phyloP scores from a whole-genome alignment of 2,888 invertebrate genomes.

The Alitta virens region DNA sequence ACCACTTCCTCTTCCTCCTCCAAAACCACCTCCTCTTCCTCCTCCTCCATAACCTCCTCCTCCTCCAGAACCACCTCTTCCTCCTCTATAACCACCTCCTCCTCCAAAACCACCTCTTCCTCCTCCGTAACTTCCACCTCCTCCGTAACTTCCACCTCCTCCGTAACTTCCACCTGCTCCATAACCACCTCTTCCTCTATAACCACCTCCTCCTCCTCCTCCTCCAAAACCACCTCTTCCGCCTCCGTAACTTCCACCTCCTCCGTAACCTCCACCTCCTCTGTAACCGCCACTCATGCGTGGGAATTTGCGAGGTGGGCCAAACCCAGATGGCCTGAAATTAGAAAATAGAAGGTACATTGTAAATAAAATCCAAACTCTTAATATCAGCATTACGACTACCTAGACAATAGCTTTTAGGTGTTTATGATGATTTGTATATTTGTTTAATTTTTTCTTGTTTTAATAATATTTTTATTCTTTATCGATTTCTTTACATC shows the following conservation, averaged over 20 bases:
- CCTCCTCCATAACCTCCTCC: conserved; percentile 12
- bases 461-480: no score
- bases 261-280: conserved; percentile 38
- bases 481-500: no score
- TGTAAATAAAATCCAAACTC: no score
- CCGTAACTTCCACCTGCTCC: conserved; percentile 16
- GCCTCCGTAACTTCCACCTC: conserved; percentile 26
- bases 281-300: conserved; percentile 27
- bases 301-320: no score
- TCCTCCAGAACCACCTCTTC: conserved; percentile 8
- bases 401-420: no score
- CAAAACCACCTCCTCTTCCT: conserved; percentile 4
- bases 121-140: conserved; percentile 21
- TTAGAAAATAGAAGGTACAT: no score
- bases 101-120: neutral
- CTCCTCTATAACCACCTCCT: neutral
- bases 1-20: conserved; percentile 12
- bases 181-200: conserved; percentile 8
- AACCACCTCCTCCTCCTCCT: conserved; percentile 42
- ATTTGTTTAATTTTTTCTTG: no score
- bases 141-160: conserved; percentile 8
- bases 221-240: conserved; percentile 49
- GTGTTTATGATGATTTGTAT: no score
- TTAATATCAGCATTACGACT: no score
- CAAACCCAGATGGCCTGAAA: no score